Evolutionary conservation across 2,113 vertebrate genomes (phyloP).

Genomic region (Melospiza melodia): DNA sequence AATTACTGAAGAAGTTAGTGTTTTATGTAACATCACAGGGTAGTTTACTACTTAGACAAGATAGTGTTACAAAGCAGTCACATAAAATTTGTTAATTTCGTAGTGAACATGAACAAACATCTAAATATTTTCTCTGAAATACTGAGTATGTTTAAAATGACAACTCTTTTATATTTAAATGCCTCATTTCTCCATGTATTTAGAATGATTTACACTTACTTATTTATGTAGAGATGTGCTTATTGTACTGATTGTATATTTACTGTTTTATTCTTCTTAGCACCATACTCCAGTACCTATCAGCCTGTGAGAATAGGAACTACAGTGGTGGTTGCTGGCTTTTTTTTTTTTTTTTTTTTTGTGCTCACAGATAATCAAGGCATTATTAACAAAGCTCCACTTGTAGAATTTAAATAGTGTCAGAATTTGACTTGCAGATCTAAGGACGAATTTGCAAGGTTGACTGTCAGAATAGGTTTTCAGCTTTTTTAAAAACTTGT

Average conservation of each 20-base stretch:
- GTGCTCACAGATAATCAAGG: slow-evolving; percentile 1
- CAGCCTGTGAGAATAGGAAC: background rate
- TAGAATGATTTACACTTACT: background rate
- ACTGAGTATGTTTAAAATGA: background rate
- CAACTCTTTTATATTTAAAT: background rate
- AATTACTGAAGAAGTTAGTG: background rate
- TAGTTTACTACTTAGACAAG: background rate
- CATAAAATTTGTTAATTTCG: background rate
- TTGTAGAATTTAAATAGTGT: slow-evolving; percentile 36
- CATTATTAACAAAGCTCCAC: slow-evolving; percentile 19
- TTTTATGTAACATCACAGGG: background rate
- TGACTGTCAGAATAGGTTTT: slow-evolving; percentile 23
- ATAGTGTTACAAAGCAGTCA: background rate
- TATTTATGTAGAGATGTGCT: background rate
- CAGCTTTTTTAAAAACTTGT: background rate
- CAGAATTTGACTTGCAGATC: slow-evolving; percentile 55
- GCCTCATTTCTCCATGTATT: background rate
- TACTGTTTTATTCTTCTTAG: background rate
- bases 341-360: background rate
- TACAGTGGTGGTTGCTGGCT: background rate
- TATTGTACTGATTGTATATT: background rate
- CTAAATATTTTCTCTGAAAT: background rate
- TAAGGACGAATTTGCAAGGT: slow-evolving; percentile 31
- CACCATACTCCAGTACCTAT: rapidly evolving
- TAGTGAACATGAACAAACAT: background rate